These are phyloP conservation scores for Malacoraja senta DNA, from an alignment of 2,797 vertebrate species.

Conservation along the genomic window DNA sequence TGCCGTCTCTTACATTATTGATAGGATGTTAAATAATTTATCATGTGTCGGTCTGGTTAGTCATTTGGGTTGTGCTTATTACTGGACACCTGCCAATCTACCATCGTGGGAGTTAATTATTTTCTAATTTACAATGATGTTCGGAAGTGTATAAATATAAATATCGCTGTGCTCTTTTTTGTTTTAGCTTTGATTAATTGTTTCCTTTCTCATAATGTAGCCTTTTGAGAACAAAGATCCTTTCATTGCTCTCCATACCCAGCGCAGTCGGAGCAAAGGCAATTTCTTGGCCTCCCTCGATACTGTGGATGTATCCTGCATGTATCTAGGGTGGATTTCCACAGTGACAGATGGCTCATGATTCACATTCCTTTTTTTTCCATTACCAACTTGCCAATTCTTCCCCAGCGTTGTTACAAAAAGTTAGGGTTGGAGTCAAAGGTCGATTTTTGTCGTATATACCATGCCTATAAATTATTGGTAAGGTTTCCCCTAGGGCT, in stretches of 20 bases:
- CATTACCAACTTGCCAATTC: neutral
- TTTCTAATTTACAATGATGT: conserved; percentile 34
- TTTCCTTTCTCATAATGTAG: neutral
- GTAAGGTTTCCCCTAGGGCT: neutral
- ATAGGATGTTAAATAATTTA: conserved; percentile 33
- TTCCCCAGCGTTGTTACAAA: neutral
- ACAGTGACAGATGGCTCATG: neutral
- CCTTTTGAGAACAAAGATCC: neutral
- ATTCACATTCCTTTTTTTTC: neutral
- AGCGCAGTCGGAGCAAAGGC: neutral
- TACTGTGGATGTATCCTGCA: neutral
- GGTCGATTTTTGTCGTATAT: neutral
- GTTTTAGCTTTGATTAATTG: conserved; percentile 32
- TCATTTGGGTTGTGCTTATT: conserved; percentile 8
- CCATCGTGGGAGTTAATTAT: conserved; percentile 32
- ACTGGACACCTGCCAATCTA: conserved; percentile 35
- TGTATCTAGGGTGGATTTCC: neutral
- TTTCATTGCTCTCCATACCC: neutral
- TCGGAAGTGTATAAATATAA: conserved; percentile 31
- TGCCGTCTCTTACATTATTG: conserved; percentile 22
- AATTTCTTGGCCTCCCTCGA: neutral
- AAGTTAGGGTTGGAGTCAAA: neutral
- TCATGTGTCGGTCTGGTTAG: neutral
- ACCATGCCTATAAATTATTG: neutral
- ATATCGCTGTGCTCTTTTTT: conserved; percentile 29